A percentile compares a stretch with the other conserved stretches of the same genome.
Conservation (phyloP, 2,797 vertebrate species). For the Catharus ustulatus region DNA sequence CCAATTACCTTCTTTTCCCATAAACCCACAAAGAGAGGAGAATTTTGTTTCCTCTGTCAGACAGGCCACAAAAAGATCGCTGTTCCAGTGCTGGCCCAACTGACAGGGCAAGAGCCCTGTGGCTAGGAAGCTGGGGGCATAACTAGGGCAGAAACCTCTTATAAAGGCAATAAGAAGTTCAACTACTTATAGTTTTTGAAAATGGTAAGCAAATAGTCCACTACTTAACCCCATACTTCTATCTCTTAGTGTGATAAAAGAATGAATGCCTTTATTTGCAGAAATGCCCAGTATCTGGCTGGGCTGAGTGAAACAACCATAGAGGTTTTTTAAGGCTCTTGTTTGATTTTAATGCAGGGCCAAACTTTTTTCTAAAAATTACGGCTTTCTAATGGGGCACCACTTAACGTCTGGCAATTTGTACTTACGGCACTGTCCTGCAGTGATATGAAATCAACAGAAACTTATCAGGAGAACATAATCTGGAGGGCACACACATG, state of each 20-base stretch:
- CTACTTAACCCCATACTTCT: not conserved
- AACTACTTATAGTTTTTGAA: not conserved
- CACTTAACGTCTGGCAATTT: not conserved
- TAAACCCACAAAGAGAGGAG: not conserved
- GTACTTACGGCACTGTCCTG: not conserved
- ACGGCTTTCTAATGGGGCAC: not conserved
- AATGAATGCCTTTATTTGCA: not conserved
- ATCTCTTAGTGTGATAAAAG: not conserved
- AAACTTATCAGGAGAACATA: not conserved
- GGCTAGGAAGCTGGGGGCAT: not conserved
- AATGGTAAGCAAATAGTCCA: not conserved
- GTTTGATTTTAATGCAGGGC: not conserved
- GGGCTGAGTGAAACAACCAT: not conserved
- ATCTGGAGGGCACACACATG: not conserved
- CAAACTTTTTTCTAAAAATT: not conserved
- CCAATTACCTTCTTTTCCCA: not conserved
- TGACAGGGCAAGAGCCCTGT: not conserved
- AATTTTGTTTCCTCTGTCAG: not conserved
- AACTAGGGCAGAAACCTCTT: not conserved
- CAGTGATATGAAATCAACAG: not conserved
- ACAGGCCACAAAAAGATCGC: not conserved
- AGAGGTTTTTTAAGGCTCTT: not conserved
- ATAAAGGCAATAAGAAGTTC: not conserved
- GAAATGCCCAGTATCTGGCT: not conserved
- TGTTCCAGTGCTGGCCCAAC: not conserved